A percentile compares a stretch with the other conserved stretches of the same genome.
phyloP scores from a whole-genome alignment of 2,888 invertebrate genomes.

The Gryllus longicercus region DNA sequence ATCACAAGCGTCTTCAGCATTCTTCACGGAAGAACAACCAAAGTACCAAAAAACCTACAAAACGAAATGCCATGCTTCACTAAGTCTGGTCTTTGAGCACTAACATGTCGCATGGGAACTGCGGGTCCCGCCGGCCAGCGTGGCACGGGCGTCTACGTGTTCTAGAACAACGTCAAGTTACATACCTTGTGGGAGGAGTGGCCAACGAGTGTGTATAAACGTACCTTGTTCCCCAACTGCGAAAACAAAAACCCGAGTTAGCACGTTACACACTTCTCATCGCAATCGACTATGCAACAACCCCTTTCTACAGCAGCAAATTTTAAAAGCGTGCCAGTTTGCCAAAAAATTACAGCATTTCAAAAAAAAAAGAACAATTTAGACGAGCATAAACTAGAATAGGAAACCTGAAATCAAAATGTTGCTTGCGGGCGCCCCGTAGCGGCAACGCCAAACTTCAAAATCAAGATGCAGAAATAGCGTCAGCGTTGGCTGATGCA shows the following conservation, averaged over 20 bases:
- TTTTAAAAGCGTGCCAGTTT: not conserved
- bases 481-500: too few relatives aligned
- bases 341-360: slow-evolving; percentile 17
- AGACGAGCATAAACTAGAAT: not conserved
- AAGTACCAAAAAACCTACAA: not conserved
- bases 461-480: not conserved
- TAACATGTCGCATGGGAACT: not conserved
- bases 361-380: not conserved
- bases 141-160: not conserved
- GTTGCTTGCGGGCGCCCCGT: not conserved
- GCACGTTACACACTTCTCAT: not conserved
- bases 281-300: not conserved
- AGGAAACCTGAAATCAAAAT: slow-evolving; percentile 8
- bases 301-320: slow-evolving; percentile 17
- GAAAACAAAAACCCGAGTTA: not conserved
- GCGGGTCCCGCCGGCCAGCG: not conserved
- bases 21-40: not conserved
- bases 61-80: not conserved
- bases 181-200: not conserved
- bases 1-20: too few relatives aligned
- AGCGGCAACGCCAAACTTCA: not conserved
- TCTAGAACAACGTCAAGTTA: not conserved
- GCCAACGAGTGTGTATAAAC: slow-evolving; percentile 9
- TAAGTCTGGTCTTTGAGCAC: not conserved
- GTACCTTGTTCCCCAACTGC: slow-evolving; percentile 17